Evolutionary conservation across 2,797 vertebrate genomes (phyloP).

Genomic region (Intellagama lesueurii): DNA sequence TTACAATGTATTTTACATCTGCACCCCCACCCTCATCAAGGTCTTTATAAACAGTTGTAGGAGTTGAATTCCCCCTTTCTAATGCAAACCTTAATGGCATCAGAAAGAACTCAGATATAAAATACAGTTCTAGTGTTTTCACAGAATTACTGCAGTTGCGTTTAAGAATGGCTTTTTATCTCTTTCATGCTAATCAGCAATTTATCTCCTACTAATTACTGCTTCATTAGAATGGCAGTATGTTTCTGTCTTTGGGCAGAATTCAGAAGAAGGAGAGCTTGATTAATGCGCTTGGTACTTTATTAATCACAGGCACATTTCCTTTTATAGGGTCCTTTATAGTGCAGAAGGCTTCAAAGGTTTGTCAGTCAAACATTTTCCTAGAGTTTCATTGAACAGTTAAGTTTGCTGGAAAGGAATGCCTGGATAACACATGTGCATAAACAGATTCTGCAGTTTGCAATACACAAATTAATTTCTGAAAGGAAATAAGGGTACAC

Average conservation of each 20-base stretch:
- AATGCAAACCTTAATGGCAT: neutral
- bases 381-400: neutral
- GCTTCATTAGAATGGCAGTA: neutral
- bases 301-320: conserved; percentile 30
- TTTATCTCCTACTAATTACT: conserved; percentile 21
- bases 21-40: neutral
- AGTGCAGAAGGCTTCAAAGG: conserved; percentile 5
- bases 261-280: conserved; percentile 30
- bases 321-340: rapidly evolving
- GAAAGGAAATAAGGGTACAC: neutral
- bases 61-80: neutral
- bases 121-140: neutral
- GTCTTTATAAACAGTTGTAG: conserved; percentile 6
- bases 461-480: neutral
- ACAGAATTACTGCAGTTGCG: neutral
- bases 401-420: neutral
- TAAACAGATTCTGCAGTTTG: neutral
- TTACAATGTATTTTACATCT: neutral
- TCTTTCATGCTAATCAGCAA: conserved; percentile 26
- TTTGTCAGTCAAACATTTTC: neutral
- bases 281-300: rapidly evolving
- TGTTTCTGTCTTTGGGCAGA: conserved; percentile 31
- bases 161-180: neutral
- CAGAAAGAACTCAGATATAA: neutral
- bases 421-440: rapidly evolving